Evolutionary conservation across 2,797 vertebrate species (phyloP).

Genomic region (Paramormyrops hopkinsi): DNA sequence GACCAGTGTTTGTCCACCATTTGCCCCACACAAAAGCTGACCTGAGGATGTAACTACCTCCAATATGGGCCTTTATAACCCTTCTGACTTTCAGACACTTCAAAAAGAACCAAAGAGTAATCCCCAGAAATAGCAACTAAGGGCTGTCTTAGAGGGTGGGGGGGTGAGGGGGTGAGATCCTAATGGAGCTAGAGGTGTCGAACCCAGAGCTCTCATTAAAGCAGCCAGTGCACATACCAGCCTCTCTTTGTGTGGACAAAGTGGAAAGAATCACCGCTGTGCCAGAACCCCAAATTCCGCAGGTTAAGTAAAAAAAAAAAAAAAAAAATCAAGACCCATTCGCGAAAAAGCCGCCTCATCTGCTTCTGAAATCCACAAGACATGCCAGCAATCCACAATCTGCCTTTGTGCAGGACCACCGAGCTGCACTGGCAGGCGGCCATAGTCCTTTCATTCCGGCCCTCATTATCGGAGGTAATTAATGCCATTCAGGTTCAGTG

Average conservation of each 20-base stretch:
- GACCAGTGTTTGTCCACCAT: not conserved
- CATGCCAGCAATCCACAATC: constrained; percentile 24
- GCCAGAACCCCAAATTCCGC: constrained; percentile 1
- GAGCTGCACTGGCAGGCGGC: constrained; percentile 57
- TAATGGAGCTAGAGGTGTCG: not conserved
- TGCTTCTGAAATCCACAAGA: constrained; percentile 22
- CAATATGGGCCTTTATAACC: not conserved
- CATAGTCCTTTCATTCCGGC: constrained; percentile 59
- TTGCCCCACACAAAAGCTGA: not conserved
- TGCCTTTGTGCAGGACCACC: constrained; percentile 44
- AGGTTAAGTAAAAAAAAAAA: constrained; percentile 17
- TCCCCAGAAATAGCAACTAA: constrained; percentile 46
- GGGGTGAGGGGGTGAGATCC: not conserved
- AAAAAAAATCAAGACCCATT: not conserved
- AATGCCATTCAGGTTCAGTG: constrained; percentile 53
- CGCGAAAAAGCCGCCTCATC: constrained; percentile 15
- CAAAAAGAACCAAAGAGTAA: constrained; percentile 53
- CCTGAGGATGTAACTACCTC: not conserved
- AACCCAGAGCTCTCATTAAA: constrained; percentile 10
- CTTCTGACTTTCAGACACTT: constrained; percentile 34
- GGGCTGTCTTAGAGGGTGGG: not conserved
- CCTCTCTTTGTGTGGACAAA: constrained; percentile 10
- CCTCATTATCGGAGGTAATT: constrained; percentile 63
- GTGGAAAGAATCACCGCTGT: not conserved
- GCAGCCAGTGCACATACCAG: not conserved